Conservation (phyloP, 2,113 vertebrate genomes). For the Ahaetulla prasina region DNA sequence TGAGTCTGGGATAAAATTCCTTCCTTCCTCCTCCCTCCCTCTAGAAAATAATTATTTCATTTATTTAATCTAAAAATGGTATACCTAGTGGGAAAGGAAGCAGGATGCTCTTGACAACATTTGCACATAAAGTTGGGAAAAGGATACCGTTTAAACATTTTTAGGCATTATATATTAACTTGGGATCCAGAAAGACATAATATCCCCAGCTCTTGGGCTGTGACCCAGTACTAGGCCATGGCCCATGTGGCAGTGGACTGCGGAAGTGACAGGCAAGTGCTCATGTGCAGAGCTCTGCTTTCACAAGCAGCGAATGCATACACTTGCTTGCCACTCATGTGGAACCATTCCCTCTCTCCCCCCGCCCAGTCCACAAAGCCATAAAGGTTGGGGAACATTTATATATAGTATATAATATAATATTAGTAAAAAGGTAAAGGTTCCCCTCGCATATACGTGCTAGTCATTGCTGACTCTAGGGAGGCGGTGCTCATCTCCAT, state of each 20-base stretch:
- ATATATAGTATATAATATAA: background rate
- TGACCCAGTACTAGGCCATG: background rate
- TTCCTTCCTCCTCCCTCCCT: background rate
- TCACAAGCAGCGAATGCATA: background rate
- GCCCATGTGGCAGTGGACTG: background rate
- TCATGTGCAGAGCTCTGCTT: background rate
- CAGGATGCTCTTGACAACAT: background rate
- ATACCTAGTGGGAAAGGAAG: background rate
- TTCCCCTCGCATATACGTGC: too few relatives aligned
- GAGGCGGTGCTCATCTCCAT: too few relatives aligned
- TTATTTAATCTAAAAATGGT: background rate
- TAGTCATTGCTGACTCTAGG: too few relatives aligned
- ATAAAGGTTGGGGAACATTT: background rate
- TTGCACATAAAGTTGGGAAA: background rate
- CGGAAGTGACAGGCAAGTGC: background rate
- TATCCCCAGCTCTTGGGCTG: background rate
- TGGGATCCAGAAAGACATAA: background rate
- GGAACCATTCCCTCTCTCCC: background rate
- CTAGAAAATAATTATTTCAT: background rate
- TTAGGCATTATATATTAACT: background rate
- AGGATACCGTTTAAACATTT: background rate
- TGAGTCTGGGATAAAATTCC: background rate
- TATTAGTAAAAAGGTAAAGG: too few relatives aligned
- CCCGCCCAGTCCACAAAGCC: too few relatives aligned
- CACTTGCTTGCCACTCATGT: background rate